A percentile compares a stretch with the other conserved stretches of the same genome.
Conservation (phyloP, 2,113 vertebrate genomes). For the Limnothrissa miodon region DNA sequence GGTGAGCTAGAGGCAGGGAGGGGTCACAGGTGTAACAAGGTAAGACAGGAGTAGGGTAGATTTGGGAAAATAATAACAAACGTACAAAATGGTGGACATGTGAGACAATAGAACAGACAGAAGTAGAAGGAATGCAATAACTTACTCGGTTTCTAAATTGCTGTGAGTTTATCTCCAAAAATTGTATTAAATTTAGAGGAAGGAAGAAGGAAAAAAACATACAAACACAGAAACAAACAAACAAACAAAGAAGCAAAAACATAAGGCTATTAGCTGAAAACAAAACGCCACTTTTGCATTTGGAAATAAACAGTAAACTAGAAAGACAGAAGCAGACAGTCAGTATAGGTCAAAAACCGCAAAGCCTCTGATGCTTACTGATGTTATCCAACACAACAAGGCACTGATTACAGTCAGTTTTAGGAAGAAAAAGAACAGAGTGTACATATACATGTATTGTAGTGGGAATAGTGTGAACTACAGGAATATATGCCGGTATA, state of each 20-base stretch:
- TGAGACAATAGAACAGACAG: slow-evolving; percentile 39
- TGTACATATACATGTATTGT: background rate
- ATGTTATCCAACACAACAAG: too few relatives aligned
- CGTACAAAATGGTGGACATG: slow-evolving; percentile 2
- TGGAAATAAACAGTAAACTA: background rate
- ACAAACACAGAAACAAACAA: slow-evolving; percentile 65
- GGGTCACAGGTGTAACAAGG: background rate
- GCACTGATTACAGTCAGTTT: background rate
- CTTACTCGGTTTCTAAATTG: slow-evolving; percentile 77
- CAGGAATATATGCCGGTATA: too few relatives aligned
- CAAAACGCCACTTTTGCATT: slow-evolving; percentile 25
- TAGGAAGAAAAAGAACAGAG: background rate
- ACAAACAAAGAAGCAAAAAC: slow-evolving; percentile 66
- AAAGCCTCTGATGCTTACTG: background rate
- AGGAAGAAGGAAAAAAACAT: slow-evolving; percentile 57
- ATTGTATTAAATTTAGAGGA: slow-evolving; percentile 54
- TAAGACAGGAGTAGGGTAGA: background rate
- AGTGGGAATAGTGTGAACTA: background rate
- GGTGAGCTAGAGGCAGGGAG: slow-evolving; percentile 30
- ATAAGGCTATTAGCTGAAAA: slow-evolving; percentile 71
- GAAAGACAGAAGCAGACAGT: background rate
- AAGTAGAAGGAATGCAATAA: slow-evolving; percentile 41
- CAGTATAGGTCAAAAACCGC: background rate
- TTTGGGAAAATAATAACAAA: slow-evolving; percentile 30
- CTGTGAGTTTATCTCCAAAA: slow-evolving; percentile 76